Evolutionary conservation across 2,888 invertebrate species (phyloP).

Genomic region (Agonopterix arenella): DNA sequence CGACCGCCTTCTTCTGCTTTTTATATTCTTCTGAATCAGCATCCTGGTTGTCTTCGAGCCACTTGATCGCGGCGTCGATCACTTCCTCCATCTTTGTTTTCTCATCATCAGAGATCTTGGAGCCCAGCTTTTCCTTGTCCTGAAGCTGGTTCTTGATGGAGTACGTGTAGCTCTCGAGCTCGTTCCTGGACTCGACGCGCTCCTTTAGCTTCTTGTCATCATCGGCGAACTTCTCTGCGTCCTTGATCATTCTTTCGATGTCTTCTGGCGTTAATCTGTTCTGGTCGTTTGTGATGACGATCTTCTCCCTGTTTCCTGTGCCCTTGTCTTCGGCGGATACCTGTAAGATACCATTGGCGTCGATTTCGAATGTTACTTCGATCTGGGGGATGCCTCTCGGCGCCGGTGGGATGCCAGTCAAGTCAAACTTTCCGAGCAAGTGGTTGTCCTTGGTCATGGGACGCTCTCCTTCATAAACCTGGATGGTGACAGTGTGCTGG

Average conservation of each 20-base stretch:
- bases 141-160: slow-evolving; percentile 97
- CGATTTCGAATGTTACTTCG: slow-evolving; percentile 96
- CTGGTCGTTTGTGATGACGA: slow-evolving; percentile 99
- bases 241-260: slow-evolving; percentile 99
- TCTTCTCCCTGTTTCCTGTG: slow-evolving; percentile 98
- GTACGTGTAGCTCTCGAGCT: slow-evolving; percentile 97
- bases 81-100: slow-evolving; percentile 96
- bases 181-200: slow-evolving; percentile 96
- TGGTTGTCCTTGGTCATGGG: slow-evolving; percentile 99
- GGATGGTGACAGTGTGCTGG: slow-evolving; percentile 99
- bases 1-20: slow-evolving; percentile 95
- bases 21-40: slow-evolving; percentile 95
- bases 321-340: slow-evolving; percentile 99
- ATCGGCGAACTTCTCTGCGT: slow-evolving; percentile 99
- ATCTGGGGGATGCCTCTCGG: slow-evolving; percentile 96
- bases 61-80: slow-evolving; percentile 98
- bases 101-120: slow-evolving; percentile 91
- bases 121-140: slow-evolving; percentile 98
- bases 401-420: slow-evolving; percentile 97
- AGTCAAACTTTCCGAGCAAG: slow-evolving; percentile 97
- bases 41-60: slow-evolving; percentile 97
- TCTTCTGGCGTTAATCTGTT: slow-evolving; percentile 98
- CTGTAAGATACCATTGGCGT: slow-evolving; percentile 95
- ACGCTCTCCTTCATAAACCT: slow-evolving; percentile 99
- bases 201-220: slow-evolving; percentile 98